Evolutionary conservation across 2,888 invertebrate genomes (phyloP).

Genomic region (Metacarcinus magister): DNA sequence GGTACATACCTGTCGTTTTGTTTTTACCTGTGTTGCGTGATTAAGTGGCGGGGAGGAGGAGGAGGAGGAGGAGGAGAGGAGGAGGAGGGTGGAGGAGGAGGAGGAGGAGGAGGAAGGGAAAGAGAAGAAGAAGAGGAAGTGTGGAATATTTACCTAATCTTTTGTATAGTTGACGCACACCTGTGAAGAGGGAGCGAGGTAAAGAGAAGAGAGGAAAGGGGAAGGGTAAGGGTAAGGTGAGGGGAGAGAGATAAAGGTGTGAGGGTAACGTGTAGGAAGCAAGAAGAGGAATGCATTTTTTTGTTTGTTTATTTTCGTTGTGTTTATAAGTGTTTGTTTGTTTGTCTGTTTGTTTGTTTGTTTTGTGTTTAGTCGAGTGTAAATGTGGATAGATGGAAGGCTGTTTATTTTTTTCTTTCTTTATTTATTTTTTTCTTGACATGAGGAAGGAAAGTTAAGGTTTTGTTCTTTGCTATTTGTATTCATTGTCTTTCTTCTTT

Average conservation of each 20-base stretch:
- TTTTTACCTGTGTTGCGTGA: slow-evolving; percentile 40
- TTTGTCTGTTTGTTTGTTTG: not conserved
- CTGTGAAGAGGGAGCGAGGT: not conserved
- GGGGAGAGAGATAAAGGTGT: not conserved
- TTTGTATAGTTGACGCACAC: not conserved
- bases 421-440: not conserved
- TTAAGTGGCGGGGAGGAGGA: not conserved
- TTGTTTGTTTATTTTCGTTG: not conserved
- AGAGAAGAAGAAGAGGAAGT: not conserved
- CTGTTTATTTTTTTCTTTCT: not conserved
- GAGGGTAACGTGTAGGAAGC: not conserved
- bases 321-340: not conserved
- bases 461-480: not conserved
- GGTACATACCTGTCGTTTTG: slow-evolving; percentile 19
- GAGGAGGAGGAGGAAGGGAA: not conserved
- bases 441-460: too few relatives aligned
- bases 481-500: not conserved
- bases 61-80: not conserved
- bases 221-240: not conserved
- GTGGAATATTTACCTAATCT: not conserved
- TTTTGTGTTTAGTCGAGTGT: not conserved
- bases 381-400: not conserved
- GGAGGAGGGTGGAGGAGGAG: not conserved
- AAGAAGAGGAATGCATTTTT: not conserved
- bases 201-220: not conserved